Evolutionary conservation across 1,140 invertebrate genomes (phyloP).

Genomic region (Rhagoletis zephyria): DNA sequence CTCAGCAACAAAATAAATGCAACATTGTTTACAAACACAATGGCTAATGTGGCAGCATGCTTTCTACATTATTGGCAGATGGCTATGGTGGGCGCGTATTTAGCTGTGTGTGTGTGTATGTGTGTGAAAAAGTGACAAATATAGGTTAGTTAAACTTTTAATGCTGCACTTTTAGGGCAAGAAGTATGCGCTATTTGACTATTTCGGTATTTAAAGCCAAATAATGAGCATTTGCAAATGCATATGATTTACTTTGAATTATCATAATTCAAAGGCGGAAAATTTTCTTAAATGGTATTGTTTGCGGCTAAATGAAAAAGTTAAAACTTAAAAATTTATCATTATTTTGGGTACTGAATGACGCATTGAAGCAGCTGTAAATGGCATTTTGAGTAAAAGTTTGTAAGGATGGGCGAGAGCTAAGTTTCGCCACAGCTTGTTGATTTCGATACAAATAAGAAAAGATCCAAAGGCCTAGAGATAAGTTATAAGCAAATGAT

Average conservation of each 20-base stretch:
- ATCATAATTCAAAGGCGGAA: not conserved
- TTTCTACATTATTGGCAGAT: not conserved
- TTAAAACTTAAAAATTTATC: not conserved
- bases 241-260: not conserved
- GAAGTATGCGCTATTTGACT: constrained; percentile 21
- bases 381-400: not conserved
- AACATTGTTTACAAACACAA: not conserved
- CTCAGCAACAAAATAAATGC: not conserved
- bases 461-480: too few species aligned
- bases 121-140: constrained; percentile 33
- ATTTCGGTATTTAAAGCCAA: not conserved
- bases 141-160: constrained; percentile 11
- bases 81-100: not conserved
- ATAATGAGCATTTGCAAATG: not conserved
- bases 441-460: too few species aligned
- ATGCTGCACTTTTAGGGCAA: constrained; percentile 45
- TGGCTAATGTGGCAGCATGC: not conserved
- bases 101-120: not conserved
- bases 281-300: not conserved
- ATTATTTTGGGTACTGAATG: not conserved
- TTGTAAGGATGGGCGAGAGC: not conserved
- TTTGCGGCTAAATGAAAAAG: too few species aligned
- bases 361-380: not conserved
- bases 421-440: too few species aligned
- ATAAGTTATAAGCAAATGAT: too few species aligned